These are phyloP conservation scores for Sprattus sprattus DNA, from an alignment of 2,113 vertebrate genomes.

Conservation along the genomic window DNA sequence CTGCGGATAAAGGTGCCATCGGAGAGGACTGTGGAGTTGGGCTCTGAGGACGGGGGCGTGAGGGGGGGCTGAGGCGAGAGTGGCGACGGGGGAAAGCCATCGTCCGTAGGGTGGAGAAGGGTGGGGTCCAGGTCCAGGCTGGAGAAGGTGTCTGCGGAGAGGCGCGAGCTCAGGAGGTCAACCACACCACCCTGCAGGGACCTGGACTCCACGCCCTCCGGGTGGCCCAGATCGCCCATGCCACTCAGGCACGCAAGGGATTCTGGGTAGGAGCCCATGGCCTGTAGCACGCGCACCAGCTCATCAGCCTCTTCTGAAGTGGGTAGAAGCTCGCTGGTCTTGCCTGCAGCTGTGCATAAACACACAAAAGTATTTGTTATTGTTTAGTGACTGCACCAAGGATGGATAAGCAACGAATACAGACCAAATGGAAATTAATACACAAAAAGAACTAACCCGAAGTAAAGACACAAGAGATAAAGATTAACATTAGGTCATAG, in stretches of 20 bases:
- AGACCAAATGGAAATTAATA: background rate
- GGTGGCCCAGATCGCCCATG: conserved; percentile 81
- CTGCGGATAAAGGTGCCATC: conserved; percentile 80
- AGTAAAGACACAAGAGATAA: background rate
- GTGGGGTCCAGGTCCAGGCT: conserved; percentile 85
- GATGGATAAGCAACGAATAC: background rate
- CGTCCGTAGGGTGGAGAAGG: conserved; percentile 80
- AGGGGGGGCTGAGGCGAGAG: conserved; percentile 77
- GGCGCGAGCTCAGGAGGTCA: conserved; percentile 82
- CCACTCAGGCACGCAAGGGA: conserved; percentile 88
- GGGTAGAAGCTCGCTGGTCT: conserved; percentile 85
- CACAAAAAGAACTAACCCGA: background rate
- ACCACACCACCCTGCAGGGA: conserved; percentile 80
- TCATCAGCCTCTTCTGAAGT: conserved; percentile 89
- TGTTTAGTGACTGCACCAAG: background rate
- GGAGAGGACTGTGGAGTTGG: conserved; percentile 74
- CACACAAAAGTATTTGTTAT: background rate
- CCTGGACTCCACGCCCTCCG: conserved; percentile 80
- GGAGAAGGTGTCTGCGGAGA: conserved; percentile 82
- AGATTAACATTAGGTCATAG: background rate
- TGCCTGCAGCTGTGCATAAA: conserved; percentile 67
- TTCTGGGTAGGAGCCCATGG: conserved; percentile 73
- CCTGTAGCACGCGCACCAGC: conserved; percentile 84
- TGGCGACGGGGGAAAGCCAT: conserved; percentile 76
- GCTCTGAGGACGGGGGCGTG: conserved; percentile 69